These are phyloP conservation scores for Gavialis gangeticus DNA, from an alignment of 2,113 vertebrate genomes.

Conservation along the genomic window DNA sequence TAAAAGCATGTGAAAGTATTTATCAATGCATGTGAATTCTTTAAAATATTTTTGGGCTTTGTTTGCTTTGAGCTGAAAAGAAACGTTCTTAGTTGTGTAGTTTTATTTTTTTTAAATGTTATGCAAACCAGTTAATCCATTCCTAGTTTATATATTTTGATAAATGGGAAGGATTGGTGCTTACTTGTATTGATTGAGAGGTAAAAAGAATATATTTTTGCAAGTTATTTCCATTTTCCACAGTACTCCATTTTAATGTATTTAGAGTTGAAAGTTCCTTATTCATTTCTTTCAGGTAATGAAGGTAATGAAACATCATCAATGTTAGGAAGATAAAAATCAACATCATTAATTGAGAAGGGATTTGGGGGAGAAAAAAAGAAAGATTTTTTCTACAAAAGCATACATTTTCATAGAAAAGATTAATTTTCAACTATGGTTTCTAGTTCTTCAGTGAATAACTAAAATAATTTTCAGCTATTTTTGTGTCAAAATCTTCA, in stretches of 20 bases:
- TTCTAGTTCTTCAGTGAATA: neutral
- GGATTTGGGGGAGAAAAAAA: neutral
- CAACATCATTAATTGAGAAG: no score
- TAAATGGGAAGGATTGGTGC: no score
- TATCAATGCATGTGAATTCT: neutral
- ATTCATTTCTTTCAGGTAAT: neutral
- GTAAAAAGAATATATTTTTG: neutral
- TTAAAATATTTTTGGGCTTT: conserved; percentile 8
- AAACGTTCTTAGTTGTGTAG: no score
- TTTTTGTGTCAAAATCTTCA: neutral
- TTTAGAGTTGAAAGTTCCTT: neutral
- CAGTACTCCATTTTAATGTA: neutral
- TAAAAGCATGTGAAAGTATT: neutral
- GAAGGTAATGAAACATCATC: neutral
- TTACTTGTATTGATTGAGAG: neutral
- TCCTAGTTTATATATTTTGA: neutral
- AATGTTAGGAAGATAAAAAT: no score
- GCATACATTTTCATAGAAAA: neutral
- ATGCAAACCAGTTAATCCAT: neutral
- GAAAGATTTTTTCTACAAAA: neutral
- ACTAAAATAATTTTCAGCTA: neutral
- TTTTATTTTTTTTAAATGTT: neutral
- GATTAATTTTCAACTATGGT: neutral
- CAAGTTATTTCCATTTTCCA: neutral
- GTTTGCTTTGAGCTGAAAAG: no score